Evolutionary conservation across 2,888 invertebrate genomes (phyloP).

Genomic region (Drosophila bunnanda): DNA sequence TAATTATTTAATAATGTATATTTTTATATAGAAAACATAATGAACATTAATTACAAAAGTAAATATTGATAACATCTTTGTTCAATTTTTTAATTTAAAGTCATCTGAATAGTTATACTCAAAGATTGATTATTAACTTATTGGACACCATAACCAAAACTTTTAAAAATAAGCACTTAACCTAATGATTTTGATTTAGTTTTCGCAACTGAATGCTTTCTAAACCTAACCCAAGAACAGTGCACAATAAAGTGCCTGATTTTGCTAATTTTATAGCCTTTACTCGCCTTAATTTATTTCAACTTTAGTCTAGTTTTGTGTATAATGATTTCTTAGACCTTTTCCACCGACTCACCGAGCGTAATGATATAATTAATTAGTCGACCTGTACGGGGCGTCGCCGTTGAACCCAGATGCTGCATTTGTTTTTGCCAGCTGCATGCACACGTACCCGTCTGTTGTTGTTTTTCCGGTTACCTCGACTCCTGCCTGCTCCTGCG

Average conservation of each 20-base stretch:
- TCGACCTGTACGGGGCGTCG: conserved; percentile 6
- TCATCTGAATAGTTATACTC: background rate
- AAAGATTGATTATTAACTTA: too few relatives aligned
- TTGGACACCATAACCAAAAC: background rate
- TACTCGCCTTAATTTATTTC: conserved; percentile 17
- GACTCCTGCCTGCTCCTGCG: background rate
- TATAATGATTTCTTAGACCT: conserved; percentile 25
- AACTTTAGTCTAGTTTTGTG: conserved; percentile 3
- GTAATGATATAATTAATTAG: conserved; percentile 55
- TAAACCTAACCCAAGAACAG: background rate
- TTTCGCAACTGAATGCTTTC: background rate
- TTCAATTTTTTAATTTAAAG: background rate
- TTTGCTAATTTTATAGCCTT: conserved; percentile 27
- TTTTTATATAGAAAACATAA: background rate
- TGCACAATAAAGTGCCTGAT: background rate
- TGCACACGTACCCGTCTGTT: conserved; percentile 34
- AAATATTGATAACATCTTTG: background rate
- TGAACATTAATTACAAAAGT: too few relatives aligned
- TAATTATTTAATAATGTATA: too few relatives aligned
- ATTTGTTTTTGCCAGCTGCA: conserved; percentile 50
- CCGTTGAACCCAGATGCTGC: conserved; percentile 20
- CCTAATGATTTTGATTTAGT: background rate
- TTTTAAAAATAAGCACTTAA: background rate
- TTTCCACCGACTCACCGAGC: background rate
- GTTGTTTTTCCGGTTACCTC: conserved; percentile 12